Base-by-base conservation (phyloP, 2,113 vertebrate genomes). In the Syngnathoides biaculeatus region DNA sequence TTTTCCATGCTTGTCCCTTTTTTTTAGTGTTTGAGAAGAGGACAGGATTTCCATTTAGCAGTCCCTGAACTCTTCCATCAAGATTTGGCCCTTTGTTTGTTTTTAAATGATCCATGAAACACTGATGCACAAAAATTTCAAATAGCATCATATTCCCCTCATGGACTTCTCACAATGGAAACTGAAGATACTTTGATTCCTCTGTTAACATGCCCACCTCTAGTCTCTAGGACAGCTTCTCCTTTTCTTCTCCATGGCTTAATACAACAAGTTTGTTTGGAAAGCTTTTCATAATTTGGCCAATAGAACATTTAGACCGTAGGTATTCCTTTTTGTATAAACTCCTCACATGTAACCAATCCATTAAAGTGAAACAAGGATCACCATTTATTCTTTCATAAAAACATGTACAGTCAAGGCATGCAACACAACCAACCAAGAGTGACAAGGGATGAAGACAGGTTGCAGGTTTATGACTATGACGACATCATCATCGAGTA, bases 371-470 rank as follows among this genome's bases (percentile, higher is more conserved):
- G 93, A 95, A 92, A 94, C 87, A 81, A 73, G 69, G 56, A 84
- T 88, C 82, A 92, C 92, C 87, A 80, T 96, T 96, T 96, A 95
- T 95, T 92, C 91, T 92, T 89, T 91, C 91, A 94, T 95, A 96
- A 96, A 93, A 94, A 92, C 89, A 86, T 99, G 73, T 97, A 98
- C 95, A 98, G 85, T 88, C 71, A 92, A 91, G 74, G 81, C 94
- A 96, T 95, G 94, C 95, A 93, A 88, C 86, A 75, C 84, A 87
- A 84, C 78, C 22, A 35, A 48, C 35, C 1, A 57, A 57, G 17
- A 10, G 24, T 20, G 13, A 35, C 5, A 11, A 22, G 26, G 14
- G 17, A 82, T 81, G 90, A 64, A 67, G 27, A 26, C 26, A 64
- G 35, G 47, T 26, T 50, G 71, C 66, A 63, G 39, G 60, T 22